Evolutionary conservation across 2,888 invertebrate genomes (phyloP), one percentile per base, ranked within the genome.

Genomic region (Lepidochrysops patricia): DNA sequence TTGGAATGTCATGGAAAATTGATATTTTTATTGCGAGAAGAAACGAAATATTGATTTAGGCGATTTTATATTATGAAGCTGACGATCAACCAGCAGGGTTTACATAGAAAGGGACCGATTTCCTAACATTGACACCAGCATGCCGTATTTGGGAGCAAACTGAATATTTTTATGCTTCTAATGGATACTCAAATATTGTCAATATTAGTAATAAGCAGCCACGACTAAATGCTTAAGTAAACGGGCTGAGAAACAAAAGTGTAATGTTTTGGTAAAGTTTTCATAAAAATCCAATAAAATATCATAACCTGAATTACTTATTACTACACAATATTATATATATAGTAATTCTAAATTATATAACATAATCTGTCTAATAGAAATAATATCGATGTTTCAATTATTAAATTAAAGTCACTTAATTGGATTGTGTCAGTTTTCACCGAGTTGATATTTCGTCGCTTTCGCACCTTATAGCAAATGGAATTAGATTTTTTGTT

Each of bases 51-150:
- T 58, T 52, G 35, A 52, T 52, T 52, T 9, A 58, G 58, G 58
- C 27, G 13, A 26, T 71, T 66, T 72, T 66, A 75, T 76, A 74
- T 71, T 66, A 60, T 64, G 43, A 64, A 68, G 84, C 88, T 88
- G 87, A 76, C 86, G 87, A 80, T 82, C 79, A 74, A 76, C 78
- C 86, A 81, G 84, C 72, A 89, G 83, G 79, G 79, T 73, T 71
- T 70, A 64, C 62, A 61, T 69, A 84, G 76, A 71, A 73, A 63
- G 72, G 77, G 54, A 54, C 19, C 73, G 70, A 66, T 74, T 72
- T 72, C 72, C 64, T 64, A 68, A 71, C 74, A 71, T 76, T 83
- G 73, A 74, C 84, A 80, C 73, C 67, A 58, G 66, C 57, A 64
- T 70, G 84, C 70, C 74, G 81, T 77, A 88, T 87, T 84, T 87